A percentile compares a stretch with the other conserved stretches of the same genome.
phyloP scores from a whole-genome alignment of 2,888 invertebrate genomes.

The Eustalomyia histrio region DNA sequence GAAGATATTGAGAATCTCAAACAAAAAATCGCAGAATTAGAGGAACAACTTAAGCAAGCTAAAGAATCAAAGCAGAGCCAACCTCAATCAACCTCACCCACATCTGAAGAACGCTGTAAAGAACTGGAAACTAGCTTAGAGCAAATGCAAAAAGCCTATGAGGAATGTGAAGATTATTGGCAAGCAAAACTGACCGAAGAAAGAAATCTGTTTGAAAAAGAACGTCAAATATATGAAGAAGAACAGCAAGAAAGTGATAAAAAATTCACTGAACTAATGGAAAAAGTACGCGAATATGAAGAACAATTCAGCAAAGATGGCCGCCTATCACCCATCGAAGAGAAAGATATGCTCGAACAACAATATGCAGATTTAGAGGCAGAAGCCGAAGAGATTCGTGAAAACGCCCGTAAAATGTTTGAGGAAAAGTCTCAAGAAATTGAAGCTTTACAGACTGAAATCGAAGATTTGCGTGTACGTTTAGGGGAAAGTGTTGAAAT shows the following conservation, averaged over 20 bases:
- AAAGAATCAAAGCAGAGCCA: constrained; percentile 32
- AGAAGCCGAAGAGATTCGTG: constrained; percentile 83
- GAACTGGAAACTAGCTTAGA: constrained; percentile 88
- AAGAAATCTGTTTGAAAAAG: constrained; percentile 85
- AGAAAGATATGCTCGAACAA: constrained; percentile 85
- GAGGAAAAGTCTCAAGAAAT: constrained; percentile 82
- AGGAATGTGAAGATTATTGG: constrained; percentile 94
- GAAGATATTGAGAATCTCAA: constrained; percentile 73
- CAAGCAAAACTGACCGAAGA: constrained; percentile 88
- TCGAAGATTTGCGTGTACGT: constrained; percentile 79
- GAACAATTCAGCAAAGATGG: constrained; percentile 84
- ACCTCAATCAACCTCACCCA: constrained; percentile 9
- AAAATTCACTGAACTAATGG: constrained; percentile 86
- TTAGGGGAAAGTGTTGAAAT: constrained; percentile 77
- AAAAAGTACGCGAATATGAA: constrained; percentile 89
- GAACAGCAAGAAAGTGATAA: constrained; percentile 89
- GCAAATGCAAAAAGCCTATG: constrained; percentile 87
- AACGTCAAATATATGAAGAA: constrained; percentile 84
- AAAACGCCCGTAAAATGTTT: constrained; percentile 81
- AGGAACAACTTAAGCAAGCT: constrained; percentile 71
- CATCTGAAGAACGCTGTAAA: constrained; percentile 81
- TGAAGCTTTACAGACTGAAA: constrained; percentile 80
- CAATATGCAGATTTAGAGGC: constrained; percentile 86
- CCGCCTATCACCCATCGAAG: constrained; percentile 88
- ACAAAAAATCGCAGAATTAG: constrained; percentile 73